These are phyloP conservation scores for Bombus pascuorum DNA, from an alignment of 1,140 invertebrate species.

Conservation along the genomic window DNA sequence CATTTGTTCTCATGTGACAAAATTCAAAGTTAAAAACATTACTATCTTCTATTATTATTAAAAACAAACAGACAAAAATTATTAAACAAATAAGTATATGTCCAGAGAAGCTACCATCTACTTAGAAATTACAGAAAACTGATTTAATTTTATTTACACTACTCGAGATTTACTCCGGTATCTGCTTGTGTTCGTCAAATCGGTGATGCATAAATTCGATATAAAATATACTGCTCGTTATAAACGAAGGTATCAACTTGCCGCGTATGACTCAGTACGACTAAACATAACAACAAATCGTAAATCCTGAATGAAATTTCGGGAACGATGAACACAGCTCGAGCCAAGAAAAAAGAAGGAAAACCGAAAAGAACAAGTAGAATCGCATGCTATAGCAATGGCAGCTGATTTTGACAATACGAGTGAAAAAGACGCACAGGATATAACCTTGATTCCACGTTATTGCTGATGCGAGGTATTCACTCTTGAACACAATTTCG, in stretches of 20 bases:
- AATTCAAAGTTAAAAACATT: slow-evolving; percentile 8
- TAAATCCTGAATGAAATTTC: slow-evolving; percentile 41
- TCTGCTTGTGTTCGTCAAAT: background rate
- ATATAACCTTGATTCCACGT: slow-evolving; percentile 72
- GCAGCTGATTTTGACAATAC: slow-evolving; percentile 83
- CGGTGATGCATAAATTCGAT: background rate
- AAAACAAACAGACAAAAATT: background rate
- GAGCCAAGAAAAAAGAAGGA: background rate
- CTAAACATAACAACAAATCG: background rate
- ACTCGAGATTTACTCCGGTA: background rate
- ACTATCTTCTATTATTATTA: background rate
- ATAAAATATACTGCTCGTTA: slow-evolving; percentile 6
- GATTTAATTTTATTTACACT: background rate
- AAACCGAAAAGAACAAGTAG: slow-evolving; percentile 3
- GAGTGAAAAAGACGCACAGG: slow-evolving; percentile 51
- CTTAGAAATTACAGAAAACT: background rate
- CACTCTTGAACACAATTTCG: background rate
- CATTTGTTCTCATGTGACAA: slow-evolving; percentile 10
- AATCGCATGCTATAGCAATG: slow-evolving; percentile 69
- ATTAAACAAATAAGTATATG: background rate
- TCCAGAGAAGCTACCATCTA: background rate
- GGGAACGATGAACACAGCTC: background rate
- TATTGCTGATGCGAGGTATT: background rate
- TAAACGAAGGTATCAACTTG: background rate
- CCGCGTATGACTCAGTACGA: background rate